Evolutionary conservation across 2,888 invertebrate species (phyloP).

Genomic region (Lamellibrachia columna): DNA sequence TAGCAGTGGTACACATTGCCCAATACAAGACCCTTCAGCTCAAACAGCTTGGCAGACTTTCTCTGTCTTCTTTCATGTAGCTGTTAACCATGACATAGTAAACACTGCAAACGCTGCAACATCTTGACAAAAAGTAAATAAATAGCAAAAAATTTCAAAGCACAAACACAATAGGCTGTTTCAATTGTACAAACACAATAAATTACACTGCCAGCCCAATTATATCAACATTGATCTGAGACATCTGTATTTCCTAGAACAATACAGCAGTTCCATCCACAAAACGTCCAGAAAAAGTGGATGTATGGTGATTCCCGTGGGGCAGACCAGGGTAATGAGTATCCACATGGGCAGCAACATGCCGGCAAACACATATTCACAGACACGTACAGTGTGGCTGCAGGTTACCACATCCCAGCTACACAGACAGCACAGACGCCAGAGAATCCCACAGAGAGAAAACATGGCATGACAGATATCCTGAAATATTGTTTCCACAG

Average conservation of each 20-base stretch:
- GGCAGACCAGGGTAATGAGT: neutral
- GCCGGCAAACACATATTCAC: neutral
- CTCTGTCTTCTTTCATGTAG: neutral
- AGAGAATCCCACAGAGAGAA: neutral
- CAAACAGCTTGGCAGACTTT: neutral
- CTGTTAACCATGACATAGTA: neutral
- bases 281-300: neutral
- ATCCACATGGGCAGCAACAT: neutral
- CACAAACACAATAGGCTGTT: neutral
- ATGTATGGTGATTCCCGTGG: neutral
- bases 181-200: neutral
- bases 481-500: neutral
- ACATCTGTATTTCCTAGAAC: neutral
- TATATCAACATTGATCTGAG: neutral
- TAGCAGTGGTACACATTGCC: neutral
- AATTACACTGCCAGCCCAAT: neutral
- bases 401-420: neutral
- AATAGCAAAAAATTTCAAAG: neutral
- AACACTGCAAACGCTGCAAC: neutral
- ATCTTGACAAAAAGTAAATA: neutral
- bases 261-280: neutral
- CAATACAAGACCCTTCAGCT: neutral
- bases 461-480: neutral
- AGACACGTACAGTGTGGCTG: neutral
- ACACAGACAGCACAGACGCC: neutral